Evolutionary conservation across 2,113 vertebrate genomes (phyloP).

Genomic region (Nanger granti): DNA sequence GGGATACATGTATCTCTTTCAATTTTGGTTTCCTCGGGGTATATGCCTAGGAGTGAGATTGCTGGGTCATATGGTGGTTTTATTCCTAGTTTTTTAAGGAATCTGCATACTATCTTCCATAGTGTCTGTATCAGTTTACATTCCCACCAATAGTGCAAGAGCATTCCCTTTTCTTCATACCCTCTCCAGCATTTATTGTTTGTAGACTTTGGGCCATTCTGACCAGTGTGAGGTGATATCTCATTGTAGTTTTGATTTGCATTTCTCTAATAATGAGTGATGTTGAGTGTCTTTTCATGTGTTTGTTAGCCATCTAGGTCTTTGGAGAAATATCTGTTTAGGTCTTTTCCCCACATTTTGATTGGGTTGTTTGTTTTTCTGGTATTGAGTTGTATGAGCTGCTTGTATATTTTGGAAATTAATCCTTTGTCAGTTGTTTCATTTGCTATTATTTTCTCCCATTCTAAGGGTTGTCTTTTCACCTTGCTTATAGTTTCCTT

Average conservation of each 20-base stretch:
- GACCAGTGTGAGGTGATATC: not conserved
- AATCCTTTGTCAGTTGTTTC: not conserved
- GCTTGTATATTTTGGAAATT: not conserved
- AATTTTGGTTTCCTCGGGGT: not conserved
- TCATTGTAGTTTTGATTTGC: not conserved
- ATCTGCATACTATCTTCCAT: not conserved
- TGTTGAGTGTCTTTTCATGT: not conserved
- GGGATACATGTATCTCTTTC: not conserved
- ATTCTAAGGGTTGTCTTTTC: not conserved
- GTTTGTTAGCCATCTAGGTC: not conserved
- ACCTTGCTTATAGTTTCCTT: not conserved
- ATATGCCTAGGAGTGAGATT: not conserved
- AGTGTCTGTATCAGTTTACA: not conserved
- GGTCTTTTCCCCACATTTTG: not conserved
- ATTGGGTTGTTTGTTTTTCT: not conserved
- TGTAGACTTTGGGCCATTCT: not conserved
- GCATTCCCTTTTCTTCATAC: not conserved
- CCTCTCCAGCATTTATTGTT: not conserved
- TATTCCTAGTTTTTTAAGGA: not conserved
- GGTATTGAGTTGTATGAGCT: not conserved
- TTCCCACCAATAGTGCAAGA: not conserved
- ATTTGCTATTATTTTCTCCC: not conserved
- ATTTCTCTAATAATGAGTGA: not conserved
- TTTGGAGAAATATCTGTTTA: not conserved
- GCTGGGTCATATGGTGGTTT: not conserved